A percentile compares a stretch with the other conserved stretches of the same genome.
Conservation (phyloP, 2,113 vertebrate genomes). For the Psephotus haematonotus region DNA sequence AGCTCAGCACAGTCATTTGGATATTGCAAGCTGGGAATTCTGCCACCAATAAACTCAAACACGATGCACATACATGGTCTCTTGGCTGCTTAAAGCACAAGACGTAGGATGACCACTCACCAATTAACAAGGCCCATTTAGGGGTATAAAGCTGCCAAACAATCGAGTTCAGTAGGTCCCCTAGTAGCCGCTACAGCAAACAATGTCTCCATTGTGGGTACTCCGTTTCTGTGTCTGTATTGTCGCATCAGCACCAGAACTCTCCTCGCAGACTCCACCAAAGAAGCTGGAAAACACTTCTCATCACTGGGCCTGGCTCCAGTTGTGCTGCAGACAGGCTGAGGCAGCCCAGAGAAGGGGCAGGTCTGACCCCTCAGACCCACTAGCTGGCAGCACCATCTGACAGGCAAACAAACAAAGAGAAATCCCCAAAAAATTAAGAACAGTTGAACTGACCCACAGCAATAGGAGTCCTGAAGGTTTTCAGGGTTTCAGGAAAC, state of each 20-base stretch:
- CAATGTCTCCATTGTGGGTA: background rate
- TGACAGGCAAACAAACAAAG: background rate
- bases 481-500: background rate
- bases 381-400: background rate
- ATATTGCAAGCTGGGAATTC: background rate
- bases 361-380: background rate
- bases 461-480: background rate
- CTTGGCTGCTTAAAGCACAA: background rate
- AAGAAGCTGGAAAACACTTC: background rate
- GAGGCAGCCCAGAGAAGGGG: background rate
- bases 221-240: background rate
- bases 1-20: background rate
- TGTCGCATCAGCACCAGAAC: background rate
- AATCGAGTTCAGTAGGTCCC: background rate
- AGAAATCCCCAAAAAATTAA: background rate
- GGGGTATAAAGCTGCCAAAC: background rate
- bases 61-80: background rate
- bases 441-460: background rate
- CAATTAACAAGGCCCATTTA: background rate
- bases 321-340: background rate
- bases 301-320: rapidly evolving
- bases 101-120: background rate
- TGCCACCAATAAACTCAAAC: constrained; percentile 3
- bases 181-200: background rate
- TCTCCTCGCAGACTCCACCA: background rate